Base-by-base conservation (phyloP, 2,888 invertebrate species). In the Mesorhabditis sp. region DNA sequence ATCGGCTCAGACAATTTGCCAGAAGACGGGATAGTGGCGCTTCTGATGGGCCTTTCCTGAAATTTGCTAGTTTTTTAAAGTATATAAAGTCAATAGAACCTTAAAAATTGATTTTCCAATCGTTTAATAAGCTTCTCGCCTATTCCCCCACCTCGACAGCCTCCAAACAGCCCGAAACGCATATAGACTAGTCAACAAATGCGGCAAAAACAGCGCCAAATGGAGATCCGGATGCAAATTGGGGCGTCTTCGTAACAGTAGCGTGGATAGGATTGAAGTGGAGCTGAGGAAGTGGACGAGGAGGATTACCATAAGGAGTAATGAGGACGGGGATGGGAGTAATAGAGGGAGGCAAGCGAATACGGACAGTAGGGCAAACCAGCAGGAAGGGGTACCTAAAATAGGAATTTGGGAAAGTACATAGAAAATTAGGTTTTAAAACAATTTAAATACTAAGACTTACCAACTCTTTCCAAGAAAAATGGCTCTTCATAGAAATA, bases 141-240 rank as follows among this genome's bases (percentile, higher is more conserved):
- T 50, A 10, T 13, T 50, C 58, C 58, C 58, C 7, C 2, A 50
- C 58, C 58, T 50, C 58, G 58, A 50, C 58, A 50, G 58, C n/a
- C n/a, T 50, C 58, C 58, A 50, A 50, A n/a, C n/a, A 50, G 58
- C 58, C 10, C 58, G 58, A 50, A 50, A 50, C 58, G 58, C 7
- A n/a, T 13, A 50, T 13, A 50, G 7, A 13, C 10, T 50, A 10
- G 58, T 50, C 58, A 50, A 50, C 58, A n/a, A 10, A n/a, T 50
- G 58, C 58, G 58, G 58, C 10, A 50, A 50, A n/a, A 50, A 50
- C 7, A 50, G 10, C 7, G 58, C 7, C 7, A 50, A 13, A n/a
- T 13, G 58, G 58, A 50, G 58, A 50, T 50, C 58, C 28, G 28
- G 28, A 28, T 28, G 28, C 28, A 28, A 28, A 28, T 28, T 28